Conservation (phyloP, 2,888 invertebrate genomes). For the Trachelus troglodyta region DNA sequence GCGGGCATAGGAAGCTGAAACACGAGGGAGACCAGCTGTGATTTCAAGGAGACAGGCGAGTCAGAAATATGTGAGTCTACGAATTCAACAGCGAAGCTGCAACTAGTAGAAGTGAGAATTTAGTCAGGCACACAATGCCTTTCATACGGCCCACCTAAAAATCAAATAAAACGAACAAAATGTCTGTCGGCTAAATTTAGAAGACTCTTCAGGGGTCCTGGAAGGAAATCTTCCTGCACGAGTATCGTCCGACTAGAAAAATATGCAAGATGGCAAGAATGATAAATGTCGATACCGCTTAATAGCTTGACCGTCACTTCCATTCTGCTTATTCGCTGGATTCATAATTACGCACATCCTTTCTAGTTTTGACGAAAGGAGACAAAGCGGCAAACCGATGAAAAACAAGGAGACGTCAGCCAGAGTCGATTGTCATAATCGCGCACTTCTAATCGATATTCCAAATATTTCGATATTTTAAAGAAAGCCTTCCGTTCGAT, state of each 20-base stretch:
- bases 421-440: too few relatives aligned
- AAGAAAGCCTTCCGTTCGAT: too few relatives aligned
- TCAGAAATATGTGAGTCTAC: background rate
- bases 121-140: background rate
- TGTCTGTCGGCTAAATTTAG: slow-evolving; percentile 5
- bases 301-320: too few relatives aligned
- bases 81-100: background rate
- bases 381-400: too few relatives aligned
- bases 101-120: background rate
- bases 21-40: slow-evolving; percentile 10
- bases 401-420: too few relatives aligned
- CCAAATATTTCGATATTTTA: too few relatives aligned
- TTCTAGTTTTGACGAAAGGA: too few relatives aligned
- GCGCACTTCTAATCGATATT: too few relatives aligned
- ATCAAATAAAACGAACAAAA: slow-evolving; percentile 10
- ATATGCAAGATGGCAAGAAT: too few relatives aligned
- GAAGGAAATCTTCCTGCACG: slow-evolving; percentile 7
- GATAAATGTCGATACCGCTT: too few relatives aligned
- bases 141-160: background rate
- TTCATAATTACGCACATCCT: too few relatives aligned
- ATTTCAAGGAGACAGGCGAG: slow-evolving; percentile 15
- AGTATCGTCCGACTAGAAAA: background rate
- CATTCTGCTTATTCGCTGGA: too few relatives aligned
- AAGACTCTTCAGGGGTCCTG: background rate
- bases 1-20: slow-evolving; percentile 11